phyloP scores from a whole-genome alignment of 2,113 vertebrate genomes.

The Sialia sialis region DNA sequence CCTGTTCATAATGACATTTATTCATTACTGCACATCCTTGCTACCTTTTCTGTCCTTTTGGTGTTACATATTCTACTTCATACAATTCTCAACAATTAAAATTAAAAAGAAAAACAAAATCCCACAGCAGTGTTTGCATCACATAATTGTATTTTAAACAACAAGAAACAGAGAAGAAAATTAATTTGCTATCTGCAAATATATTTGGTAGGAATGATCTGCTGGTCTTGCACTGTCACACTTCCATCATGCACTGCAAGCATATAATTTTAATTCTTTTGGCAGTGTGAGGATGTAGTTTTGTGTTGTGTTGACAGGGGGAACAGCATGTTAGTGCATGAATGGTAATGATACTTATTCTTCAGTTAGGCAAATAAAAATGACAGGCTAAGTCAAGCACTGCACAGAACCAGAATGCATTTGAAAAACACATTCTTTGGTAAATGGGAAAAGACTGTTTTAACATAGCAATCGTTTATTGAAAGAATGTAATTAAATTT shows the following conservation, averaged over 20 bases:
- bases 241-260: background rate
- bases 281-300: background rate
- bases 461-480: background rate
- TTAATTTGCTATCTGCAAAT: conserved; percentile 33
- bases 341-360: conserved; percentile 45
- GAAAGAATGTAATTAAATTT: background rate
- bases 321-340: background rate
- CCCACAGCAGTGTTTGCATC: background rate
- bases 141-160: conserved; percentile 26
- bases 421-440: background rate
- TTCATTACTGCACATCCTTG: background rate
- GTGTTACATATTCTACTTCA: background rate
- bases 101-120: background rate
- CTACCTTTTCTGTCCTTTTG: background rate
- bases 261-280: conserved; percentile 4
- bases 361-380: conserved; percentile 36
- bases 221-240: background rate
- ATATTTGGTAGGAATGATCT: background rate
- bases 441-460: background rate
- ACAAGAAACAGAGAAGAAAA: conserved; percentile 46
- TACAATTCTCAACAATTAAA: conserved; percentile 8
- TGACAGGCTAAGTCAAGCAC: background rate
- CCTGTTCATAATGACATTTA: background rate
- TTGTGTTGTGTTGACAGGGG: conserved; percentile 20
- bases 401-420: background rate